phyloP scores from a whole-genome alignment of 2,797 vertebrate species.

The Vespertilio murinus region DNA sequence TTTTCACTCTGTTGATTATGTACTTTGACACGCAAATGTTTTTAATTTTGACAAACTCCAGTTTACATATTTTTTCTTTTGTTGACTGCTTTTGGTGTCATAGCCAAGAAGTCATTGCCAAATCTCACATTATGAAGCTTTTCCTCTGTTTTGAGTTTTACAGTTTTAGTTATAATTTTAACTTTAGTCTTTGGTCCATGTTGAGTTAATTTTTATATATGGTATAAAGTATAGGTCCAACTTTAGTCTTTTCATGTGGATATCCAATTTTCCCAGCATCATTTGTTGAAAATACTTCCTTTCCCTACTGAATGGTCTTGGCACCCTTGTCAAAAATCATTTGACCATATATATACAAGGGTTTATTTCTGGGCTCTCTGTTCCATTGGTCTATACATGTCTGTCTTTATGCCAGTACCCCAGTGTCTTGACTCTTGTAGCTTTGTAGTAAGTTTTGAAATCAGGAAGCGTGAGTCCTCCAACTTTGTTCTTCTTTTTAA shows the following conservation, averaged over 20 bases:
- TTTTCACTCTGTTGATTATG: neutral
- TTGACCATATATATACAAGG: neutral
- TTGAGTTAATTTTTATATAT: neutral
- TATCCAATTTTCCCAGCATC: neutral
- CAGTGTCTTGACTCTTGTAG: neutral
- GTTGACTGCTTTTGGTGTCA: conserved; percentile 54
- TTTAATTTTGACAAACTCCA: conserved; percentile 52
- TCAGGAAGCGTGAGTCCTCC: neutral
- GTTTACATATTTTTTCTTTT: conserved; percentile 45
- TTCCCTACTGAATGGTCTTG: neutral
- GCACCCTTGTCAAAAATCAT: neutral
- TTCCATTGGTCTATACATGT: neutral
- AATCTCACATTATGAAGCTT: neutral
- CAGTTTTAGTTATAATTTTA: neutral
- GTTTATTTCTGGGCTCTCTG: neutral
- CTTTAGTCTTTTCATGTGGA: neutral
- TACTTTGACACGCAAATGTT: conserved; percentile 62
- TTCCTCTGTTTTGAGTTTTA: conserved; percentile 32
- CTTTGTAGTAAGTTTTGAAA: conserved; percentile 16
- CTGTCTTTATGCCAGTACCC: neutral
- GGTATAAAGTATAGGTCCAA: neutral
- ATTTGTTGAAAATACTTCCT: neutral
- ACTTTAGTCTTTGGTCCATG: neutral
- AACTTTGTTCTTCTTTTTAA: conserved; percentile 18
- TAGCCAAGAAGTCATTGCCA: conserved; percentile 58